A percentile compares a stretch with the other conserved stretches of the same genome.
Evolutionary conservation across 2,797 vertebrate species (phyloP).

Genomic region (Heliangelus exortis): DNA sequence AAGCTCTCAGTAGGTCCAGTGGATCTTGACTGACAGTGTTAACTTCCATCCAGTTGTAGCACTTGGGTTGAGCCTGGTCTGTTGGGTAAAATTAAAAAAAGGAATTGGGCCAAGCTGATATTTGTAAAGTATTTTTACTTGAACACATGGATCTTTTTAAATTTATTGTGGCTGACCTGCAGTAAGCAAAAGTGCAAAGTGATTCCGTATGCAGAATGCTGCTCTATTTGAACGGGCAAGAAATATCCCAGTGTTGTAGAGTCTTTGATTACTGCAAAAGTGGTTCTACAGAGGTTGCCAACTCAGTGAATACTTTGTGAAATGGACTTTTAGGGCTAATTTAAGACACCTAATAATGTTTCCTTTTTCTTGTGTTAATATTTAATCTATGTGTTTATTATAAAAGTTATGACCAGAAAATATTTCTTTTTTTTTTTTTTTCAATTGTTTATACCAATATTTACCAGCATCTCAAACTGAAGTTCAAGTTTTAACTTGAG

Average conservation of each 20-base stretch:
- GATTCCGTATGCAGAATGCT: not conserved
- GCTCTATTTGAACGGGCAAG: not conserved
- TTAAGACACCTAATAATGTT: not conserved
- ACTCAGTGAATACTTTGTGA: not conserved
- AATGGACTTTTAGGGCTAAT: not conserved
- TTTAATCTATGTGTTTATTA: constrained; percentile 38
- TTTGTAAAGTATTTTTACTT: not conserved
- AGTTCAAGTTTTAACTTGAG: not conserved
- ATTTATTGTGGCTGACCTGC: not conserved
- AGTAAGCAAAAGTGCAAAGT: not conserved
- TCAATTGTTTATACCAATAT: not conserved
- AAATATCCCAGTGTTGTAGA: not conserved
- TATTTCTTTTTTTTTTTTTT: not conserved
- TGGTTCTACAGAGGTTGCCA: not conserved
- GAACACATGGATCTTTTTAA: not conserved
- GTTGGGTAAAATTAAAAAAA: not conserved
- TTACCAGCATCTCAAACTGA: not conserved
- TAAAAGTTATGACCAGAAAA: not conserved
- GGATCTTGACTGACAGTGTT: not conserved
- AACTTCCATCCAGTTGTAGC: not conserved
- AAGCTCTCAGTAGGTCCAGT: not conserved
- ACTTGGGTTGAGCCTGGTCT: not conserved
- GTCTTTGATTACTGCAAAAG: not conserved
- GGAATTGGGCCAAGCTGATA: not conserved
- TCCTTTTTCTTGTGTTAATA: not conserved